Evolutionary conservation across 2,113 vertebrate genomes (phyloP), one percentile per base, ranked within the genome.

Genomic region (Malurus elegans): DNA sequence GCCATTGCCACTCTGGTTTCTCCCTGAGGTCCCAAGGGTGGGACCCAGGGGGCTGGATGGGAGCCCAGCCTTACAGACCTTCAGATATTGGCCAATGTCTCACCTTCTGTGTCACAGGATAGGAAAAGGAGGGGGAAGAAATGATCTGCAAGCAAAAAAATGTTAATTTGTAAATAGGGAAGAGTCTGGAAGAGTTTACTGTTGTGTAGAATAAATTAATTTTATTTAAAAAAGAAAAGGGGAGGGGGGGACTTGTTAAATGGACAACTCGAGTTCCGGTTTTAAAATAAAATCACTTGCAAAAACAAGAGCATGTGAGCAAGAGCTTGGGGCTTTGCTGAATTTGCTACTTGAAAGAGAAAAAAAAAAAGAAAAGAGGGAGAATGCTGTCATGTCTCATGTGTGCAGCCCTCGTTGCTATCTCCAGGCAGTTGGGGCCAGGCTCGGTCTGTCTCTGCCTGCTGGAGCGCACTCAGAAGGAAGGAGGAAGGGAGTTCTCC

Each of bases 141-240:
- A 83, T 26, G 64, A 67, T 38, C 86, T 88, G 79, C 84, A 85
- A 94, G 94, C 91, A 72, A 79, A 93, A 94, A 94, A 51, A 45
- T 95, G 88, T 97, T 93, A 32, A 96, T 97, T 97, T 97, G 97
- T 97, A 97, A 94, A 97, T 97, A 97, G 60, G 84, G 85, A 89
- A 96, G 87, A 96, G 92, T 91, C 93, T 97, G 95, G 76, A 97
- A 92, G 93, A 95, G 93, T 95, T 95, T 97, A 96, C 96, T 94
- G 96, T 90, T 92, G 83, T 95, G 97, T 96, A 97, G 95, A 97
- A 96, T 97, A 97, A 96, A 95, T 95, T 96, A 96, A 96, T 97
- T 97, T 96, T 97, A 97, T 97, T 97, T 97, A 88, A 96, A 90
- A 89, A 93, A 47, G 38, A 50, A 16, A 48, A 38, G 11, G 6